These are phyloP conservation scores for Hybognathus amarus DNA, from an alignment of 2,797 vertebrate genomes.

Conservation along the genomic window DNA sequence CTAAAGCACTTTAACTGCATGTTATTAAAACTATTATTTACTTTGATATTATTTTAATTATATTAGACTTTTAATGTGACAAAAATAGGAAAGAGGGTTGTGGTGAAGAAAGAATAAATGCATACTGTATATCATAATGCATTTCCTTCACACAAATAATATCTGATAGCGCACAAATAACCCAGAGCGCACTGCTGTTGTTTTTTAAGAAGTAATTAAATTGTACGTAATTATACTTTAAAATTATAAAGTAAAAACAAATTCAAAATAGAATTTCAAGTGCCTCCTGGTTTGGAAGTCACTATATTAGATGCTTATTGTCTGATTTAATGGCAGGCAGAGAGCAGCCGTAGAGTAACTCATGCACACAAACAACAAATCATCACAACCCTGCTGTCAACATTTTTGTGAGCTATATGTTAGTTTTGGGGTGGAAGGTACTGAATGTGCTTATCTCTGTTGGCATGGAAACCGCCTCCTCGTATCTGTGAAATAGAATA, in stretches of 20 bases:
- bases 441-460: slow-evolving; percentile 37
- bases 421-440: slow-evolving; percentile 16
- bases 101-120: not conserved
- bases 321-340: not conserved
- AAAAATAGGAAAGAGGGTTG: not conserved
- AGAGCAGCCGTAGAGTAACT: not conserved
- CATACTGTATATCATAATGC: not conserved
- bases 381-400: slow-evolving; percentile 26
- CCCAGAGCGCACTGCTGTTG: too few relatives aligned
- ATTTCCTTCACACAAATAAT: not conserved
- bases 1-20: not conserved
- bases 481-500: slow-evolving; percentile 19
- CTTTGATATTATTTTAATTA: too few relatives aligned
- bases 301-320: not conserved
- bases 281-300: not conserved
- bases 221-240: too few relatives aligned
- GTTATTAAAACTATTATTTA: not conserved
- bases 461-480: slow-evolving; percentile 54
- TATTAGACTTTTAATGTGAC: not conserved
- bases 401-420: slow-evolving; percentile 1
- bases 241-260: not conserved
- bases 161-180: too few relatives aligned
- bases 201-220: not conserved
- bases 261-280: not conserved
- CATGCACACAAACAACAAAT: slow-evolving; percentile 50